phyloP scores from a whole-genome alignment of 2,888 invertebrate species.

The Leptopilina syphax region DNA sequence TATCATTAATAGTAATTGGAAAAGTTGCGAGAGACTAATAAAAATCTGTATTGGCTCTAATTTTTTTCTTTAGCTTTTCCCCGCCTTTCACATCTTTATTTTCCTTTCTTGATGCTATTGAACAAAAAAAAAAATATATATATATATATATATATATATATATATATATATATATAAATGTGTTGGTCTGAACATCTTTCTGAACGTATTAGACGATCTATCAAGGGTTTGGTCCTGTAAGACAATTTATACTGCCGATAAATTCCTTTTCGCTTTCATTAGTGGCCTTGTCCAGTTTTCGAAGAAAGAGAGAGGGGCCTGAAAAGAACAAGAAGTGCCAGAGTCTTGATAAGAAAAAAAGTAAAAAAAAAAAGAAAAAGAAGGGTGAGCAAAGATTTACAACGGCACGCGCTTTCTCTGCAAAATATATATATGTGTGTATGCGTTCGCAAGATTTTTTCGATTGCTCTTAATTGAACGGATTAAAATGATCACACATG shows the following conservation, averaged over 20 bases:
- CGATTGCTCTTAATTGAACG: conserved; percentile 52
- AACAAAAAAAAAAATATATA: neutral
- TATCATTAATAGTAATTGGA: neutral
- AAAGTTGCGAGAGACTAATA: neutral
- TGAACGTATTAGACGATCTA: conserved; percentile 60
- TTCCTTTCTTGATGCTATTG: conserved; percentile 23
- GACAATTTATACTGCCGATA: conserved; percentile 73
- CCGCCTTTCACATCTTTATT: conserved; percentile 23
- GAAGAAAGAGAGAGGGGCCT: conserved; percentile 23
- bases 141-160: too few species aligned
- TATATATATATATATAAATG: conserved; percentile 13
- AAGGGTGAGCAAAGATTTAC: conserved; percentile 58
- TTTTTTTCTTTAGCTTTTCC: conserved; percentile 18
- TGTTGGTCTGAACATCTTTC: conserved; percentile 54
- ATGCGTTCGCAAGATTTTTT: conserved; percentile 42
- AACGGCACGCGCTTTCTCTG: conserved; percentile 49
- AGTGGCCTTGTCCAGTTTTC: conserved; percentile 63
- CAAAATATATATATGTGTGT: neutral
- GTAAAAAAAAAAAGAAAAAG: conserved; percentile 44
- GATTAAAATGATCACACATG: conserved; percentile 32
- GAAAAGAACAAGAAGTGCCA: conserved; percentile 36
- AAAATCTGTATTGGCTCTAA: neutral
- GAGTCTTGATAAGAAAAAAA: conserved; percentile 42
- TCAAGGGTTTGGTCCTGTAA: conserved; percentile 57
- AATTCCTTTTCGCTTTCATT: conserved; percentile 74